Evolutionary conservation across 2,888 invertebrate genomes (phyloP).

Genomic region (Acleris holmiana): DNA sequence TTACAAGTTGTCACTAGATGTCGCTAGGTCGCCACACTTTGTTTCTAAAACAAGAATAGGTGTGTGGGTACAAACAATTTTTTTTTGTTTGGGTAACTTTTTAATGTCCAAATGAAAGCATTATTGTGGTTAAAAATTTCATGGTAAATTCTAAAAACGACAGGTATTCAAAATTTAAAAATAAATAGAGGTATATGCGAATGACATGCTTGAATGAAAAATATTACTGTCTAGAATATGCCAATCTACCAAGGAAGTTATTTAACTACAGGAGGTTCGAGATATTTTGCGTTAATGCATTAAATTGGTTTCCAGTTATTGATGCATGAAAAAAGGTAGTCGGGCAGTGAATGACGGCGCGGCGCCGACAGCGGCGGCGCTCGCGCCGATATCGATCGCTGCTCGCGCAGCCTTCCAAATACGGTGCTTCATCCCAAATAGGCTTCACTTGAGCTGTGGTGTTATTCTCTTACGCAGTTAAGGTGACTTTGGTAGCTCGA

Average conservation of each 20-base stretch:
- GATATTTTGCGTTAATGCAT: slow-evolving; percentile 33
- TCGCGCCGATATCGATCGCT: slow-evolving; percentile 71
- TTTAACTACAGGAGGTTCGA: slow-evolving; percentile 18
- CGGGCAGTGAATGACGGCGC: slow-evolving; percentile 57
- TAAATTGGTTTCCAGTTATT: slow-evolving; percentile 37
- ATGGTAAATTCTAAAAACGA: too few species aligned
- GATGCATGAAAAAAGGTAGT: slow-evolving; percentile 53
- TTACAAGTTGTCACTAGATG: too few species aligned
- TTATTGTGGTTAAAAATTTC: too few species aligned
- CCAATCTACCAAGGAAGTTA: slow-evolving; percentile 14
- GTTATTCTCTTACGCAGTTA: too few species aligned
- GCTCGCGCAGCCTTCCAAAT: slow-evolving; percentile 82
- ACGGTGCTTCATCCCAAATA: slow-evolving; percentile 77
- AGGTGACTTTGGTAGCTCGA: too few species aligned
- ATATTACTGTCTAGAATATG: neutral
- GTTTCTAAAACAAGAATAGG: too few species aligned
- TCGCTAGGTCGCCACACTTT: too few species aligned
- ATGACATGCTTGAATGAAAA: neutral
- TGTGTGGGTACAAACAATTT: too few species aligned
- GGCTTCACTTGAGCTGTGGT: slow-evolving; percentile 64
- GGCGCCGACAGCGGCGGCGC: slow-evolving; percentile 49
- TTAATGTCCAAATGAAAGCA: too few species aligned
- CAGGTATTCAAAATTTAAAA: too few species aligned
- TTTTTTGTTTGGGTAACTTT: too few species aligned
- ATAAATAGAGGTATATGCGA: too few species aligned